Evolutionary conservation across 2,888 invertebrate genomes (phyloP).

Genomic region (Nipponacmea schrenckii): DNA sequence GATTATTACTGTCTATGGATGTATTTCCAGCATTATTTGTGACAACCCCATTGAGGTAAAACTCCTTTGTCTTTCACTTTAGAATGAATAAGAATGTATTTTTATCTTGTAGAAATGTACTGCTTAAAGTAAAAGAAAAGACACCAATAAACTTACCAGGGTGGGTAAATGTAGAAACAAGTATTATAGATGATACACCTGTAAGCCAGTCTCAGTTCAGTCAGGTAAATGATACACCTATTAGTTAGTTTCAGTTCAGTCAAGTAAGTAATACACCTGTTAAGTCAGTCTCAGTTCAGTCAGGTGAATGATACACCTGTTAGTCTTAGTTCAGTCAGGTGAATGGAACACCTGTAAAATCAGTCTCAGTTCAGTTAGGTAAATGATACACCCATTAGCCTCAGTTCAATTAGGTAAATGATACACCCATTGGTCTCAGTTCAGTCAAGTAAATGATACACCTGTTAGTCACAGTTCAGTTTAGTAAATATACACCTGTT

Average conservation of each 20-base stretch:
- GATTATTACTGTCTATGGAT: too few relatives aligned
- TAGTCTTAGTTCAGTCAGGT: slow-evolving; percentile 15
- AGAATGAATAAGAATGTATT: too few relatives aligned
- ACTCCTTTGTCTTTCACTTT: too few relatives aligned
- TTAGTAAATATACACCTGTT: slow-evolving; percentile 38
- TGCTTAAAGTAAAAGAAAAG: slow-evolving; percentile 57
- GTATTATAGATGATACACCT: slow-evolving; percentile 58
- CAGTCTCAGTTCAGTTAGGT: slow-evolving; percentile 56
- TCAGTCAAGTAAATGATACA: slow-evolving; percentile 60
- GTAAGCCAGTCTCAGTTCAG: slow-evolving; percentile 54
- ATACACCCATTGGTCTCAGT: slow-evolving; percentile 30
- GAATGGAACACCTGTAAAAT: slow-evolving; percentile 59
- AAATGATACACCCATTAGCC: slow-evolving; percentile 55
- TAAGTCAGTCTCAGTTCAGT: slow-evolving; percentile 53
- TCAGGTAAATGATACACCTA: slow-evolving; percentile 39
- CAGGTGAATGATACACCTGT: slow-evolving; percentile 39
- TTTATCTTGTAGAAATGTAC: slow-evolving; percentile 43
- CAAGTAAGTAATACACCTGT: slow-evolving; percentile 56
- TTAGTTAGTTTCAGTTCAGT: too few relatives aligned
- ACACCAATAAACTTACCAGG: slow-evolving; percentile 54
- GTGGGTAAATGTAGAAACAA: slow-evolving; percentile 40
- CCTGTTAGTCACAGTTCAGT: slow-evolving; percentile 55
- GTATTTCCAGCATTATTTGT: too few relatives aligned
- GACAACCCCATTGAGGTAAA: too few relatives aligned
- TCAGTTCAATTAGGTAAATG: slow-evolving; percentile 57